Evolutionary conservation across 2,888 invertebrate species (phyloP), one percentile per base, ranked within the genome.

Genomic region (Eubasilissa splendida): DNA sequence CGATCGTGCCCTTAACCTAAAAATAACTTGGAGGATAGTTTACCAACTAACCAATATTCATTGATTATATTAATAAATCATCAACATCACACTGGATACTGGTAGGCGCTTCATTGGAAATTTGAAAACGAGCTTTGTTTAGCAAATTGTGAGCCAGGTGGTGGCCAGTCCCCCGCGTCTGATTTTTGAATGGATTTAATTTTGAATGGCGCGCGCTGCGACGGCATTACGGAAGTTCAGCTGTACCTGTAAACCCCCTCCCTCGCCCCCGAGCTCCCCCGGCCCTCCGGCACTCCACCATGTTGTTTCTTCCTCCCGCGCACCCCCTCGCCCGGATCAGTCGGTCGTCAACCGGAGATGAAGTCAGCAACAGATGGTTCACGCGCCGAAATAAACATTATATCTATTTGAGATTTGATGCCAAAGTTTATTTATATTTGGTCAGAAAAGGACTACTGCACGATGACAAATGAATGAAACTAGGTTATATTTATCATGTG

Each of bases 161-260:
- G 66, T 42, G 33, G 66, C 11, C 33, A 11, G 42, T 50, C 52
- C 14, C 52, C 42, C 33, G 54, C 56, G 65, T 33, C 52, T 53
- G 65, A 76, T 76, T 65, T 76, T 76, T 76, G 76, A 76, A 76
- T 76, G 76, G 60, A 56, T 56, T 22, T 71, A 71, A 71, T 71
- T 71, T 71, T 71, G 71, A 71, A 71, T 71, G 53, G 76, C 76
- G 66, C 68, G 73, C 22, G 56, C 52, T 68, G 66, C 42, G 63
- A 73, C 79, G 82, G 79, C 82, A 79, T 82, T 81, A 78, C 71
- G 76, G 79, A 82, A 79, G 82, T 79, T 81, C 81, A 79, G 73
- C 42, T 56, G 22, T 79, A 76, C 81, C 79, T 71, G 76, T 65
- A 12, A 42, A 42, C 68, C 60, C 60, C 60, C 54, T 50, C n/a